Base-by-base conservation (phyloP, 2,113 vertebrate species). In the Amphilophus citrinellus region DNA sequence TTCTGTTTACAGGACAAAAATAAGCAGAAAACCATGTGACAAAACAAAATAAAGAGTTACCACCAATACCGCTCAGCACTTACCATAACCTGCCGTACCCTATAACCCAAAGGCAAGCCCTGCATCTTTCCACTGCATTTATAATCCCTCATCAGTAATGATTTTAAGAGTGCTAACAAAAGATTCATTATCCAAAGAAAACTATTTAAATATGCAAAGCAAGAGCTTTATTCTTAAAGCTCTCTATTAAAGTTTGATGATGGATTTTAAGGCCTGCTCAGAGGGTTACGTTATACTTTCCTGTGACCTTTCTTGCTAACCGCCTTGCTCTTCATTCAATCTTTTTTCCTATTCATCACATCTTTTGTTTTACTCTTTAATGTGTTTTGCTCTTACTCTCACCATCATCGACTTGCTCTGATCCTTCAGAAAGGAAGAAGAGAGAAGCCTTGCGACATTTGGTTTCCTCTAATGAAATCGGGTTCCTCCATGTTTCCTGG, bases 11-110 rank as follows among this genome's bases (percentile, higher is more conserved):
- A 2, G 66, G 32, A 42, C n/a, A 35, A 73, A 79, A 83, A 79
- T 62, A 8, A 77, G 79, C 65, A 62, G 20, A 82, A 82, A 89
- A 85, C 44, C 75, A 77, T 37, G 3, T n/a, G 82, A 90, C 83
- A 92, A 94, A 93, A 93, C 89, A 89, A 94, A 92, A 91, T 92
- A 89, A 95, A 93, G 89, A 95, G 91, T 86, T 84, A 32, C 89
- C 86, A 80, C 87, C 66, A 14, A 88, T 88, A 92, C 89, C 73
- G 82, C 82, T 86, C 73, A 66, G 9, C 61, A 91, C 87, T 30
- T 93, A 83, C 91, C 65, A 24, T 87, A 82, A 77, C 83, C 77
- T 78, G 30, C 18, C 88, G 66, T 6, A 86, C 88, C 85, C 62
- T 88, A 89, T 87, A 93, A 82, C 92, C 91, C 80, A 83, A 61